Evolutionary conservation across 2,888 invertebrate species (phyloP), one percentile per base, ranked within the genome.

Genomic region (Antheraea yamamai): DNA sequence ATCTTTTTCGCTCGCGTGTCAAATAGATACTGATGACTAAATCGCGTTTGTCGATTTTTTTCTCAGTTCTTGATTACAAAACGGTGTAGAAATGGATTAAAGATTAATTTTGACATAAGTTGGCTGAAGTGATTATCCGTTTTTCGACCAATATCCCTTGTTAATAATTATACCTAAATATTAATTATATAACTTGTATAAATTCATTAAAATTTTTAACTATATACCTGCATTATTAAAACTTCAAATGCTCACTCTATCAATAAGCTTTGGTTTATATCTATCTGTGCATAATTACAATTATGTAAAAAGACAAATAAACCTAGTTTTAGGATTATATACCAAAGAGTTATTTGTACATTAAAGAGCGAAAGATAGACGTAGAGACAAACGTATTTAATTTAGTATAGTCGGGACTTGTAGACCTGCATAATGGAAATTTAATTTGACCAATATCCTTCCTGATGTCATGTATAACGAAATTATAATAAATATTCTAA

Each of bases 261-360:
- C 52, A 58, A 23, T 73, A 52, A 66, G 73, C 73, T 75, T 68
- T 70, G 70, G 70, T 70, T 70, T 70, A 70, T 70, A 70, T 70
- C 35, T 70, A 70, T 70, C 35, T 70, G 39, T 26, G 70, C 35
- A 84, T 78, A 81, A 85, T 14, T 66, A 66, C 84, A 83, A 85
- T 87, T 84, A 83, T 90, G 88, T 91, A 91, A 89, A 91, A 90
- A 90, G 89, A 91, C 89, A 91, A 91, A 89, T 88, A 87, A 89
- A 88, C 81, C 85, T 95, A 94, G 93, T 91, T 89, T 90, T 91
- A 93, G 93, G 92, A 90, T 92, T 91, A 88, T 90, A 92, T 93
- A 95, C 94, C 94, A 95, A 95, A 95, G 94, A 95, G 88, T 92
- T 91, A 91, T 89, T 90, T 94, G 93, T 94, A 94, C 90, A 93